Evolutionary conservation across 2,888 invertebrate genomes (phyloP).

Genomic region (Noctua pronuba): DNA sequence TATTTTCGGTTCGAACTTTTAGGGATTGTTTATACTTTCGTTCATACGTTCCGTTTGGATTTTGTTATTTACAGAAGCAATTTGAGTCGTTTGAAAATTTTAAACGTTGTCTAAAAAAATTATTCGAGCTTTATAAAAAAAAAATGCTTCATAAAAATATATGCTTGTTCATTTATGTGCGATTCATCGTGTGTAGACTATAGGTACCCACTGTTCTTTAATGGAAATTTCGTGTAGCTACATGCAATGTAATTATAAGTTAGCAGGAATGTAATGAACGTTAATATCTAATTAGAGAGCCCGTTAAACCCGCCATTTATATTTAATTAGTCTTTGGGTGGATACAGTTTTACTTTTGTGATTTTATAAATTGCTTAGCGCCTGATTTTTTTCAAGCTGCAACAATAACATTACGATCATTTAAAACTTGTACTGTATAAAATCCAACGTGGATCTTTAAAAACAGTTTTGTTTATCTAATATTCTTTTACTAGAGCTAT

Average conservation of each 20-base stretch:
- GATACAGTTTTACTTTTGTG: conserved; percentile 7
- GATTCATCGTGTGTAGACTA: conserved; percentile 16
- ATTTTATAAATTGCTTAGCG: conserved; percentile 19
- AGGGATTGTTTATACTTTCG: conserved; percentile 20
- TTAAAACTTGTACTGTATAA: background rate
- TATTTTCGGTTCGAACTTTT: conserved; percentile 28
- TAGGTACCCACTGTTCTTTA: conserved; percentile 8
- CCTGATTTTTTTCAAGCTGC: conserved; percentile 34
- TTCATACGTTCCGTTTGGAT: conserved; percentile 7
- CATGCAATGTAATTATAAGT: conserved; percentile 30
- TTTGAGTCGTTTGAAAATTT: conserved; percentile 1
- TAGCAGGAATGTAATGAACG: conserved; percentile 35
- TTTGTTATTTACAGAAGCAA: conserved; percentile 17
- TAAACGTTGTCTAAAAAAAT: background rate
- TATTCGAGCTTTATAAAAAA: background rate
- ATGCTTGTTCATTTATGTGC: conserved; percentile 16
- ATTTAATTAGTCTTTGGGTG: conserved; percentile 29
- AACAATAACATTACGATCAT: conserved; percentile 15
- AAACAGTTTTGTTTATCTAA: background rate
- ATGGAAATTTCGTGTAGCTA: conserved; percentile 44
- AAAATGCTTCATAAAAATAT: background rate
- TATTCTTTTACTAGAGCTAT: background rate
- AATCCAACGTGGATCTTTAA: background rate
- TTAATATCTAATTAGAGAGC: conserved; percentile 38
- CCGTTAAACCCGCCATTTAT: conserved; percentile 41